Percentiles rank a stretch among this genome's conserved stretches.
phyloP scores from a whole-genome alignment of 2,888 invertebrate genomes.

The Cacoxenus indagator region DNA sequence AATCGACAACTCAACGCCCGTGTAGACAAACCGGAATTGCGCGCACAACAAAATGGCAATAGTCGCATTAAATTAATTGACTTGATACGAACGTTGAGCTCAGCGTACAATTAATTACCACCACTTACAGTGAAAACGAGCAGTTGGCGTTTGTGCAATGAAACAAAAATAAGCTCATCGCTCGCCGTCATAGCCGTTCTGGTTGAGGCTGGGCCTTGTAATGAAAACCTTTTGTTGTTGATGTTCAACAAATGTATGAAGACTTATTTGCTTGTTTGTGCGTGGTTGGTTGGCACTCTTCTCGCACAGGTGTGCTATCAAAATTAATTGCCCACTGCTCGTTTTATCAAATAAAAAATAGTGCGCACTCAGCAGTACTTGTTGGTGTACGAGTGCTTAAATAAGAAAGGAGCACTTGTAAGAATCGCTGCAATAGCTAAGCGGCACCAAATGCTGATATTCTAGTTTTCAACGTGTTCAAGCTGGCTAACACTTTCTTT shows the following conservation, averaged over 20 bases:
- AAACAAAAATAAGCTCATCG: background rate
- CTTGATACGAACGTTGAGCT: conserved; percentile 60
- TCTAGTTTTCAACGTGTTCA: too few relatives aligned
- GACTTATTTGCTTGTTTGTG: conserved; percentile 17
- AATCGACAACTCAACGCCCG: background rate
- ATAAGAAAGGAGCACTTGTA: background rate
- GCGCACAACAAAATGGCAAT: conserved; percentile 3
- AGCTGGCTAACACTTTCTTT: too few relatives aligned
- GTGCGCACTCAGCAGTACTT: background rate
- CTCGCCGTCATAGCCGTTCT: background rate
- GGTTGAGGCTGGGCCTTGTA: too few relatives aligned
- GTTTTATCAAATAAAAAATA: conserved; percentile 57
- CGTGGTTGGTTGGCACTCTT: background rate
- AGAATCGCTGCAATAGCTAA: too few relatives aligned
- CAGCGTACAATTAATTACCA: conserved; percentile 67
- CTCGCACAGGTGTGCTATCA: conserved; percentile 59
- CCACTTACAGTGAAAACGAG: conserved; percentile 34
- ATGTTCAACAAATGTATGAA: conserved; percentile 6
- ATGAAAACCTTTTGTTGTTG: too few relatives aligned
- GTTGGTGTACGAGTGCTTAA: background rate
- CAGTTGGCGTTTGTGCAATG: background rate
- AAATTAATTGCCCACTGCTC: conserved; percentile 59
- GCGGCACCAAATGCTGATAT: too few relatives aligned
- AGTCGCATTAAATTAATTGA: conserved; percentile 64
- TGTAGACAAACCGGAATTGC: background rate